Evolutionary conservation across 2,797 vertebrate genomes (phyloP), one percentile per base, ranked within the genome.

Genomic region (Nasua narica): DNA sequence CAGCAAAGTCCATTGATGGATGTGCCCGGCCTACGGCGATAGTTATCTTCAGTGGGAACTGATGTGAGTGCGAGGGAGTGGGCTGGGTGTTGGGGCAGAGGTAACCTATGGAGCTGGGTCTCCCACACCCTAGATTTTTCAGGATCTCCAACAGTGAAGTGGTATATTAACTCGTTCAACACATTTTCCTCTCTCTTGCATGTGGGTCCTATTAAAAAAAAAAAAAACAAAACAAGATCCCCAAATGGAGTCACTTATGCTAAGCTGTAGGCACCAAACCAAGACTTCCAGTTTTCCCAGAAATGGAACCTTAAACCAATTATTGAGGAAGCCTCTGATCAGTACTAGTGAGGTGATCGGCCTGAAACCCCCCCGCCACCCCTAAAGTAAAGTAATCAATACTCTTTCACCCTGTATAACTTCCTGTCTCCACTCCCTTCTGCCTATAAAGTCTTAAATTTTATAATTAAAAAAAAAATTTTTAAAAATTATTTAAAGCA

Each of bases 21-120:
- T 29, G 23, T 0, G 48, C 69, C 0, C 0, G 19, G 5, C 25
- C 16, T 3, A 0, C 0, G 13, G 29, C 0, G 11, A 9, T 32
- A 23, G 23, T 52, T 27, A 27, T 16, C 29, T 40, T 69, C 15
- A 0, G 25, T 3, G n/a, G 43, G 65, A 82, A 25, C 35, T 3
- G 10, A 14, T 48, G 32, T 15, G 48, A n/a, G 43, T 19, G 14
- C 5, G 10, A 25, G 56, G 25, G 4, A 3, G 16, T n/a, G 77
- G 15, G 12, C 48, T 58, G 48, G 46, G 65, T 48, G 83, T 12
- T 18, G n/a, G 91, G 62, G n/a, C 32, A 70, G 46, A n/a, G 37
- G 54, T 7, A n/a, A 23, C 32, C 2, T 35, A 9, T 2, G 9
- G 46, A 32, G 6, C 1, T 62, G 76, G 19, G 19, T 14, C 5